Conservation (phyloP, 2,888 invertebrate genomes). For the Eulithis testata region DNA sequence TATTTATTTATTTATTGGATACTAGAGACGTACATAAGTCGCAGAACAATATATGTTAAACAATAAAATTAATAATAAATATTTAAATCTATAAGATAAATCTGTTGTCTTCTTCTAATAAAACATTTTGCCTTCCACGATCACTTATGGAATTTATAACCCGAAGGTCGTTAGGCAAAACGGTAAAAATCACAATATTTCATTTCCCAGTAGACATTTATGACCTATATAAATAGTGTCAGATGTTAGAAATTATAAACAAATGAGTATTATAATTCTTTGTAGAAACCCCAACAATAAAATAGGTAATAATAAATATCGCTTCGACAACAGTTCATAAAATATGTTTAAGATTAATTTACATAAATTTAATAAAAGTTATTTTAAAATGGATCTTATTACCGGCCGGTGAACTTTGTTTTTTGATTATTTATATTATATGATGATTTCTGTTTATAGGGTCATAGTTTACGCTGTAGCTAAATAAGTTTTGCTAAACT, state of each 20-base stretch:
- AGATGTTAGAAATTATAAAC: slow-evolving; percentile 37
- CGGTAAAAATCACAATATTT: slow-evolving; percentile 43
- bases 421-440: background rate
- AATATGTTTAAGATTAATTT: slow-evolving; percentile 51
- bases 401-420: slow-evolving; percentile 1
- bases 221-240: slow-evolving; percentile 37
- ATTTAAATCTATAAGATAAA: slow-evolving; percentile 8
- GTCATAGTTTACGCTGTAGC: slow-evolving; percentile 32
- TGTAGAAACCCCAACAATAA: slow-evolving; percentile 47
- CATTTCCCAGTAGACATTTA: slow-evolving; percentile 38
- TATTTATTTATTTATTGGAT: too few relatives aligned
- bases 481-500: slow-evolving; percentile 21
- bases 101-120: slow-evolving; percentile 13
- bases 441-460: slow-evolving; percentile 26
- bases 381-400: slow-evolving; percentile 16
- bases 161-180: slow-evolving; percentile 34
- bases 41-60: too few relatives aligned
- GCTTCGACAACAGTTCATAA: slow-evolving; percentile 50
- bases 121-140: slow-evolving; percentile 46
- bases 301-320: slow-evolving; percentile 50
- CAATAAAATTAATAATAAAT: slow-evolving; percentile 1
- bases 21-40: too few relatives aligned
- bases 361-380: slow-evolving; percentile 45
- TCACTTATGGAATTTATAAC: slow-evolving; percentile 36
- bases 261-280: slow-evolving; percentile 41